Percentiles rank a stretch among this genome's conserved stretches.
Evolutionary conservation across 2,888 invertebrate species (phyloP).

Genomic region (Erebia aethiops): DNA sequence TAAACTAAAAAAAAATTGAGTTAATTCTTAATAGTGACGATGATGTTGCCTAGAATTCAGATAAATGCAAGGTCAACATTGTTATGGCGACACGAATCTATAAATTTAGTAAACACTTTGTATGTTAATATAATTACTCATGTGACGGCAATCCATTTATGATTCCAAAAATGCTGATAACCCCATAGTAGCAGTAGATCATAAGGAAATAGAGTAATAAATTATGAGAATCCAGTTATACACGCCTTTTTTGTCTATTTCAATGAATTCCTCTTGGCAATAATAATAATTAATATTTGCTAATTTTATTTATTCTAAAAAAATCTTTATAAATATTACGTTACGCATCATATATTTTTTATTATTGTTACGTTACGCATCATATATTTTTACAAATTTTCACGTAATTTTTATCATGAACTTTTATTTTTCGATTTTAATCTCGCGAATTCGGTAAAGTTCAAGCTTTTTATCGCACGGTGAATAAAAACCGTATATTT

Average conservation of each 20-base stretch:
- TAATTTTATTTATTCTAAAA: neutral
- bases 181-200: slow-evolving; percentile 23
- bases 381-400: too few species aligned
- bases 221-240: slow-evolving; percentile 6
- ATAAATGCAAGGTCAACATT: slow-evolving; percentile 57
- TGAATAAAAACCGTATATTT: neutral
- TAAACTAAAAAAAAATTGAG: too few species aligned
- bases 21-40: neutral
- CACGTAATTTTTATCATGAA: too few species aligned
- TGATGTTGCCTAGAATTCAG: slow-evolving; percentile 21
- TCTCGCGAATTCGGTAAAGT: neutral
- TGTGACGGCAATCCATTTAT: slow-evolving; percentile 38
- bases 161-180: slow-evolving; percentile 15
- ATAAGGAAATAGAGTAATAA: slow-evolving; percentile 36
- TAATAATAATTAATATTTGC: neutral
- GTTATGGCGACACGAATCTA: slow-evolving; percentile 52
- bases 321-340: too few species aligned
- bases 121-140: slow-evolving; percentile 51
- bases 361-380: too few species aligned
- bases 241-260: neutral
- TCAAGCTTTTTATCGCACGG: neutral
- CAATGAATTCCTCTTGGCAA: neutral
- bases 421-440: too few species aligned
- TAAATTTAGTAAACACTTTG: slow-evolving; percentile 50
- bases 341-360: too few species aligned